Percentiles rank a stretch among this genome's conserved stretches.
phyloP scores from a whole-genome alignment of 2,113 vertebrate species.

The Scatophagus argus region DNA sequence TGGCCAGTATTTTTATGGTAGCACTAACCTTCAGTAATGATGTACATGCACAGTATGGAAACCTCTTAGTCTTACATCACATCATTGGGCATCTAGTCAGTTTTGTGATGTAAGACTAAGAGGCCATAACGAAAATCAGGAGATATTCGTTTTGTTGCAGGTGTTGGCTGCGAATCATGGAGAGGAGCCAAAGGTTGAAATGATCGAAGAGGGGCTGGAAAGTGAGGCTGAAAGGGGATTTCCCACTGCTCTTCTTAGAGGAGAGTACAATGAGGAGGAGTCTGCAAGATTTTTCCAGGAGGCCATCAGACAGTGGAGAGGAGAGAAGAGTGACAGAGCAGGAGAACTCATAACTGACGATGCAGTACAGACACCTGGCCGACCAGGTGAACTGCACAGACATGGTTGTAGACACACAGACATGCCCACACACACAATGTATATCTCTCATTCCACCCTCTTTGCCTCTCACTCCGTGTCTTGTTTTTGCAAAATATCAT shows the following conservation, averaged over 20 bases:
- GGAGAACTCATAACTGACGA: slow-evolving; percentile 62
- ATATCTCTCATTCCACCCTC: neutral
- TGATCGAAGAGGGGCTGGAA: slow-evolving; percentile 39
- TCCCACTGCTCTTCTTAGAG: slow-evolving; percentile 73
- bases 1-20: neutral
- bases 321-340: slow-evolving; percentile 71
- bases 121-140: neutral
- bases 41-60: neutral
- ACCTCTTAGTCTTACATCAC: neutral
- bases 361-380: slow-evolving; percentile 46
- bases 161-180: slow-evolving; percentile 71
- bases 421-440: neutral
- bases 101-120: too few species aligned
- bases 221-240: slow-evolving; percentile 14
- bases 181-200: slow-evolving; percentile 36
- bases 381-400: slow-evolving; percentile 80
- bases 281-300: slow-evolving; percentile 87
- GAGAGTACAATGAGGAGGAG: slow-evolving; percentile 84
- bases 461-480: neutral
- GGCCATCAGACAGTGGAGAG: slow-evolving; percentile 86
- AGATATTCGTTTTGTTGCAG: slow-evolving; percentile 53
- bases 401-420: slow-evolving; percentile 6
- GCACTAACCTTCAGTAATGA: neutral
- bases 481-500: neutral
- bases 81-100: slow-evolving; percentile 12